Conservation (phyloP, 2,797 vertebrate species). For the Enteromius fasciolatus region DNA sequence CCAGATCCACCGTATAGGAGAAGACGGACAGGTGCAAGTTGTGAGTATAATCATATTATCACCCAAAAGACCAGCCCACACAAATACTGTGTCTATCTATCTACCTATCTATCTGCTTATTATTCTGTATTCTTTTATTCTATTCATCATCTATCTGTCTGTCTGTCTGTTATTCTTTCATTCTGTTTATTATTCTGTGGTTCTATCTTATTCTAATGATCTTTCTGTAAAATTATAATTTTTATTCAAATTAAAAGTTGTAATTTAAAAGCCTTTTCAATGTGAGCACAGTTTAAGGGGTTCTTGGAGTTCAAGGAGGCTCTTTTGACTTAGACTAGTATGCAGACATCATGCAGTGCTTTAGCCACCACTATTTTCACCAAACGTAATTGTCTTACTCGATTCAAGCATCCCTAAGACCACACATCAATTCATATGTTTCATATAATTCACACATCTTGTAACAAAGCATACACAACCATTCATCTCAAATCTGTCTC, state of each 20-base stretch:
- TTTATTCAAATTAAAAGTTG: no score
- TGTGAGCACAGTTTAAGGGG: not conserved
- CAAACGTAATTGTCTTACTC: not conserved
- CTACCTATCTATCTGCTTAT: no score
- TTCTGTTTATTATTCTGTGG: not conserved
- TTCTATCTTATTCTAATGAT: no score
- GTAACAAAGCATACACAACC: not conserved
- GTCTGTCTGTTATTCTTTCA: not conserved
- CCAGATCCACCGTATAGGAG: slow-evolving; percentile 97
- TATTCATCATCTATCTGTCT: no score
- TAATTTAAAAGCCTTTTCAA: not conserved
- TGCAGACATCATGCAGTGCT: not conserved
- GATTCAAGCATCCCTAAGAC: not conserved
- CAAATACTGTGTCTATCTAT: no score
- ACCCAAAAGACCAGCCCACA: not conserved
- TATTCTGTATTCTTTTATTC: no score
- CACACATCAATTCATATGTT: not conserved
- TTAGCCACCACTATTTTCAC: not conserved
- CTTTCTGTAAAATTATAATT: no score
- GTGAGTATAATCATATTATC: slow-evolving; percentile 76
- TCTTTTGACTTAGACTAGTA: not conserved
- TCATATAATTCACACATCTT: not conserved
- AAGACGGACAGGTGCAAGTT: slow-evolving; percentile 98
- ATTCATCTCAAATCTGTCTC: not conserved
- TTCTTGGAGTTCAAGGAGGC: not conserved